Base-by-base conservation (phyloP, 92 coral and sea anemone genomes). In the Scolanthus callimorphus region DNA sequence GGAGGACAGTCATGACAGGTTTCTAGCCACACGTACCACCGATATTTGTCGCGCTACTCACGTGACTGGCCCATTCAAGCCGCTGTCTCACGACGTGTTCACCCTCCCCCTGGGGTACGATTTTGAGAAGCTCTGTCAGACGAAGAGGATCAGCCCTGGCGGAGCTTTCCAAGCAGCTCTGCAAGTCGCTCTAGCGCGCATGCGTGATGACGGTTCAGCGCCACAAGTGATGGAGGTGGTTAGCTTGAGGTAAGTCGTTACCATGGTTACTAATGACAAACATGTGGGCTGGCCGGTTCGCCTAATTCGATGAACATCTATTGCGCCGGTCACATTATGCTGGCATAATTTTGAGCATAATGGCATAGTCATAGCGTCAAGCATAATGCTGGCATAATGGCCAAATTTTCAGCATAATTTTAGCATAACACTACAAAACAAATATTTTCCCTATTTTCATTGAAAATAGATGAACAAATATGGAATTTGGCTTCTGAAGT, bases 161-260 rank as follows among this genome's bases (percentile, higher is more conserved):
- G 83, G 82, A 15, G 79, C 82, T 39, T 85, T 85, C 60, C 85
- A 79, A 17, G 86, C 91, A 39, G 91, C 82, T 3, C 23, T 85
- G 59, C 91, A 85, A 59, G 74, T 85, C 25, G 77, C 91, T 17
- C 79, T 85, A 4, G 83, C 86, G 1, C 63, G 55, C 48, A 54
- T 58, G 59, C n/a, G n/a, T n/a, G n/a, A n/a, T n/a, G 53, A 79
- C 39, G 85, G 81, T 17, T 56, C 51, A 52, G 65, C 56, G 3
- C 57, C 52, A 54, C 70, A 73, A 23, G 75, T 79, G 12, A 73
- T 52, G 22, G 91, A 85, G 49, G 81, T 85, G 20, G 91, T 74
- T 41, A 79, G 91, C 28, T 60, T 85, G 37, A 74, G 91, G 86
- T 85, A 62, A 17, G n/a, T n/a, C n/a, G n/a, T n/a, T n/a, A n/a